Evolutionary conservation across 1,140 invertebrate genomes (phyloP).

Genomic region (Drosophila baimaii): DNA sequence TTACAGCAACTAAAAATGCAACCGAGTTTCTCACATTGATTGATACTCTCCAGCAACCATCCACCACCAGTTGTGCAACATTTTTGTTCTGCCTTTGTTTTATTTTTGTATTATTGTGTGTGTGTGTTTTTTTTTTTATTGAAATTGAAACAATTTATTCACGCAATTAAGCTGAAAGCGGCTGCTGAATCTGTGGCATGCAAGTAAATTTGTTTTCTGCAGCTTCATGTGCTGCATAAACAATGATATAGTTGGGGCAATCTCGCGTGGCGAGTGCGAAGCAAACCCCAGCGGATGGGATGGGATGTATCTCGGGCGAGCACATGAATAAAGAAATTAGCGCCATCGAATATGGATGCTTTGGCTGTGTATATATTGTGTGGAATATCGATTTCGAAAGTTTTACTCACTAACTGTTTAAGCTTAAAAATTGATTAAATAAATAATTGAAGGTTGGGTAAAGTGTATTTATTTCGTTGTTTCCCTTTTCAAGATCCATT

Average conservation of each 20-base stretch:
- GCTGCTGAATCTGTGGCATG: conserved; percentile 72
- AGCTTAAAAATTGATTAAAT: background rate
- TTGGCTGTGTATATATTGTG: background rate
- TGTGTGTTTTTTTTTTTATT: conserved; percentile 61
- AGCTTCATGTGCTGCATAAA: conserved; percentile 69
- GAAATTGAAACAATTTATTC: conserved; percentile 80
- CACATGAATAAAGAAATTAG: conserved; percentile 79
- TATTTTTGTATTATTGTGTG: background rate
- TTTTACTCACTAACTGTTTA: background rate
- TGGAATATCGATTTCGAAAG: conserved; percentile 33
- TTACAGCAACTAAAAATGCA: conserved; percentile 67
- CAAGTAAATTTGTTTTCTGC: conserved; percentile 74
- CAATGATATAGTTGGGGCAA: conserved; percentile 41
- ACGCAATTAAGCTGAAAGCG: conserved; percentile 75
- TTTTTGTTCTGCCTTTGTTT: conserved; percentile 44
- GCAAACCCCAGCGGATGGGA: background rate
- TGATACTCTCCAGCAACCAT: conserved; percentile 57
- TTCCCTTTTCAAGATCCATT: too few species aligned
- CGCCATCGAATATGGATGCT: conserved; percentile 52
- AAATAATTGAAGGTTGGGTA: background rate
- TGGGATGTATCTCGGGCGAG: background rate
- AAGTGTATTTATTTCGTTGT: too few species aligned
- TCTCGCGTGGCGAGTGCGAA: conserved; percentile 12
- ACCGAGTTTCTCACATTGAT: conserved; percentile 72
- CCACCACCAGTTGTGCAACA: conserved; percentile 50